Evolutionary conservation across 2,797 vertebrate genomes (phyloP), one percentile per base, ranked within the genome.

Genomic region (Tapera naevia): DNA sequence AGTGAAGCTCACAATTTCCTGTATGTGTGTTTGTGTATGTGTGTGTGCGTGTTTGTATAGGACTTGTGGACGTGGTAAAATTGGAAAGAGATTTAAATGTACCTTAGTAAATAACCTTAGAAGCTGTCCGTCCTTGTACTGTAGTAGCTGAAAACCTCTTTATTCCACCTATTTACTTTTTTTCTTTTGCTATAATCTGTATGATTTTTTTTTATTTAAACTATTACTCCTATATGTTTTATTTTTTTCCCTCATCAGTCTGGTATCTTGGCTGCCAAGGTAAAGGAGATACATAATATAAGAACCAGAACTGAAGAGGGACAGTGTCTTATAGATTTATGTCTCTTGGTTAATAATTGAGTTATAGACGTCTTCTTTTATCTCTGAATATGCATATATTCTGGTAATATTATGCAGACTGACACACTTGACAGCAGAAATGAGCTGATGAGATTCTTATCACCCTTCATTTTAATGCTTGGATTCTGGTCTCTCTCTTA

Each of bases 371-470:
- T 80, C 75, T 76, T 83, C 89, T 93, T 96, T 96, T 94, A 92
- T 93, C 81, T 93, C 82, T 89, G 85, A 74, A 80, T 93, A 78
- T 95, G 72, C 45, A 67, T 83, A 50, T 80, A 61, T 88, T 67
- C 82, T 83, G 79, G 79, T 94, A 91, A 88, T 86, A 17, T 41
- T 78, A 69, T 89, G 75, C 61, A 41, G 79, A 46, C 91, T 95
- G 94, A 80, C 79, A 86, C 82, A 58, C 45, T 91, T 86, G 89
- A 89, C 87, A 95, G 87, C 57, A 91, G 85, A 94, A 96, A 78
- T 65, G 57, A 89, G 45, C 85, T 71, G 91, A 78, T 93, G 92
- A 89, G 89, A 74, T 89, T 93, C 91, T 93, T 96, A 92, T 87
- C 79, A 74, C 61, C 72, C 45, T 82, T 85, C 65, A 92, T 83